Evolutionary conservation across 2,888 invertebrate genomes (phyloP).

Genomic region (Chamaedrilus cognettii): DNA sequence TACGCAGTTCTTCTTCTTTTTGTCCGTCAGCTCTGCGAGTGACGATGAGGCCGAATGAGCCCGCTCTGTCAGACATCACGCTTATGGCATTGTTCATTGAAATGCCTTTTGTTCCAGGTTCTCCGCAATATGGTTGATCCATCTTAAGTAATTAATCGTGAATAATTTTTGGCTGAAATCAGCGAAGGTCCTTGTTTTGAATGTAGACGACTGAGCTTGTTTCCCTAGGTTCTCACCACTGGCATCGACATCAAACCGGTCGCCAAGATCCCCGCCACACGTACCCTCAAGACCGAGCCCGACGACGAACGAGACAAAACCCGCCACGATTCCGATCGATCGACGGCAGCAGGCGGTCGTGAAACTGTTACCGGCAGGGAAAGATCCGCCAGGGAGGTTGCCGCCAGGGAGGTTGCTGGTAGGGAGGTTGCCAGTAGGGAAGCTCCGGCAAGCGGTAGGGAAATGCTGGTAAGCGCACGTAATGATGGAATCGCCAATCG

Average conservation of each 20-base stretch:
- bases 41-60: too few relatives aligned
- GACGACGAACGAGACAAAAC: neutral
- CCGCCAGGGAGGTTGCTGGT: neutral
- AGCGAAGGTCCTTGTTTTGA: neutral
- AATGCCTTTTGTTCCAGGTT: too few relatives aligned
- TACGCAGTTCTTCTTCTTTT: too few relatives aligned
- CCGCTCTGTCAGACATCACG: too few relatives aligned
- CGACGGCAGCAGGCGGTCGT: neutral
- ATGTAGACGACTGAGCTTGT: neutral
- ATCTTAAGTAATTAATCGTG: too few relatives aligned
- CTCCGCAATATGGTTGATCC: too few relatives aligned
- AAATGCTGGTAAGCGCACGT: too few relatives aligned
- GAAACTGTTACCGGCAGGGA: neutral
- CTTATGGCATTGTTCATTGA: too few relatives aligned
- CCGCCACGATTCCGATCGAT: neutral
- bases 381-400: neutral
- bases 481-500: too few relatives aligned
- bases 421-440: neutral
- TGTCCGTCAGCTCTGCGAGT: too few relatives aligned
- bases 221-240: neutral
- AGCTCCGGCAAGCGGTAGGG: too few relatives aligned
- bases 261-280: constrained; percentile 17
- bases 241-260: neutral
- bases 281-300: neutral
- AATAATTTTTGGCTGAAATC: too few relatives aligned